phyloP scores from a whole-genome alignment of 2,797 vertebrate genomes.

The Strix occidentalis region DNA sequence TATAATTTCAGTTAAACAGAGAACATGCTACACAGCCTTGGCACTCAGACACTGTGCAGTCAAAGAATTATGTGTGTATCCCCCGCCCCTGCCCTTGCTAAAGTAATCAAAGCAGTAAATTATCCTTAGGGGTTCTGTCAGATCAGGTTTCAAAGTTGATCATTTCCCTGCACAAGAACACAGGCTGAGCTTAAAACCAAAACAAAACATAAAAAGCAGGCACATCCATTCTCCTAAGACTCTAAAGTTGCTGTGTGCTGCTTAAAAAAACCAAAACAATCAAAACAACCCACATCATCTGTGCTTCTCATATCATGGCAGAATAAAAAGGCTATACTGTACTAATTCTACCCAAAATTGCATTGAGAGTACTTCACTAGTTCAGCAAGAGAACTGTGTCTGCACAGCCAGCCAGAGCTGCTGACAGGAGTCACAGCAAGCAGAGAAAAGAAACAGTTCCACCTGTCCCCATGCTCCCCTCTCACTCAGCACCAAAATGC shows the following conservation, averaged over 20 bases:
- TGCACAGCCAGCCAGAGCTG: background rate
- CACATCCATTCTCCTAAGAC: background rate
- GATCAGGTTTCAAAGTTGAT: constrained; percentile 46
- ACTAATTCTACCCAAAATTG: background rate
- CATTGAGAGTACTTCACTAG: background rate
- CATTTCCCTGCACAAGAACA: background rate
- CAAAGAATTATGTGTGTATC: background rate
- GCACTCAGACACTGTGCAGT: background rate
- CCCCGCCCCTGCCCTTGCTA: background rate
- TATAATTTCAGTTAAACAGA: background rate
- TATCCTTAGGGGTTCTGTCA: background rate
- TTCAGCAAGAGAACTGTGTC: background rate
- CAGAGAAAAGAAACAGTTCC: background rate
- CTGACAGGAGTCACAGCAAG: background rate
- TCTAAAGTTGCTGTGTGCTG: background rate
- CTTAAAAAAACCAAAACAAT: background rate
- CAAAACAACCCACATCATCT: background rate
- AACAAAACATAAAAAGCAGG: background rate
- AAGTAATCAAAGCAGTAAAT: constrained; percentile 8
- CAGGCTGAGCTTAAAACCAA: background rate
- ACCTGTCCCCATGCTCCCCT: background rate
- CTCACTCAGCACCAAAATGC: background rate
- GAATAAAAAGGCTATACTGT: background rate
- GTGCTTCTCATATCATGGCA: background rate
- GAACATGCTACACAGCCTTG: background rate